phyloP scores from a whole-genome alignment of 2,888 invertebrate species.

The Drosophila setosimentum region DNA sequence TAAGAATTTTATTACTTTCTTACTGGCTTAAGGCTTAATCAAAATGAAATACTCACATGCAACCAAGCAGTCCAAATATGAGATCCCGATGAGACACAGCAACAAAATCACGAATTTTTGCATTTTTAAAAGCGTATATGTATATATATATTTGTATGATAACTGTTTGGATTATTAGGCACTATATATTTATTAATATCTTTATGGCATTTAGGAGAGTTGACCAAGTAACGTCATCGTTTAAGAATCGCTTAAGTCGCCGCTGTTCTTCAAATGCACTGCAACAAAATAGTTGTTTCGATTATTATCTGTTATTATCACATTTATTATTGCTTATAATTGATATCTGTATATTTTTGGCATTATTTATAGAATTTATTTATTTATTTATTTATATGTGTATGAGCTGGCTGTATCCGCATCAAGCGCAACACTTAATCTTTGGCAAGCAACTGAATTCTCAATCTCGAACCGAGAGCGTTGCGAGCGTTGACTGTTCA shows the following conservation, averaged over 20 bases:
- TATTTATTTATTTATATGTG: neutral
- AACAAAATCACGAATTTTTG: slow-evolving; percentile 24
- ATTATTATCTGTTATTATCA: neutral
- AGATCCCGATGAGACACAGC: slow-evolving; percentile 43
- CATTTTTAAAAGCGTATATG: slow-evolving; percentile 31
- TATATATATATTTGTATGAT: slow-evolving; percentile 11
- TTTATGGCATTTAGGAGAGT: slow-evolving; percentile 7
- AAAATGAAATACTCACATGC: slow-evolving; percentile 48
- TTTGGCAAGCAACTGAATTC: slow-evolving; percentile 38
- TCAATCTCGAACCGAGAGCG: slow-evolving; percentile 15
- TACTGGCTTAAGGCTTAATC: neutral
- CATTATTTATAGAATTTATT: neutral
- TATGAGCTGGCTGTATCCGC: neutral
- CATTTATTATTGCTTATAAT: neutral
- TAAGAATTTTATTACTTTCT: neutral
- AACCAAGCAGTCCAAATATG: slow-evolving; percentile 11
- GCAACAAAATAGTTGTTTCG: slow-evolving; percentile 38
- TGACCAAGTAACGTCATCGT: slow-evolving; percentile 31
- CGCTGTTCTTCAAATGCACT: slow-evolving; percentile 34
- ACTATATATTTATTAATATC: neutral
- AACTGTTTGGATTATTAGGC: slow-evolving; percentile 3
- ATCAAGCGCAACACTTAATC: slow-evolving; percentile 32
- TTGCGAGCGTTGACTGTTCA: slow-evolving; percentile 16
- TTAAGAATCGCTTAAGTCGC: slow-evolving; percentile 18
- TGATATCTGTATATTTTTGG: neutral